Base-by-base conservation (phyloP, 2,888 invertebrate genomes). In the Ectemnius cavifrons region DNA sequence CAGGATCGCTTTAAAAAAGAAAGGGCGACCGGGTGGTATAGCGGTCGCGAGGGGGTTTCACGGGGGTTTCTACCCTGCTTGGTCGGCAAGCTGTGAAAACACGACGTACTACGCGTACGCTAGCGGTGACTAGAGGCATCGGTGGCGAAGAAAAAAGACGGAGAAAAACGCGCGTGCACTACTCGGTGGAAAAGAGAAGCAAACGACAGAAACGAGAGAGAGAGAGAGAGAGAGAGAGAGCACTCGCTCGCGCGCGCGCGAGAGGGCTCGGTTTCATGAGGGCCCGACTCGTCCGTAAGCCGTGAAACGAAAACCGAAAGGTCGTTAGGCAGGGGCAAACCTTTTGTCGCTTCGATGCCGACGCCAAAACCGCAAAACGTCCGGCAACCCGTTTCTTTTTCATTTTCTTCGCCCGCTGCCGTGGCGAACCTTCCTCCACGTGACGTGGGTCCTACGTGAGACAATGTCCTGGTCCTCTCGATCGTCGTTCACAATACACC, bases 281-380 rank as follows among this genome's bases (percentile, higher is more conserved):
- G 72, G 68, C 68, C 77, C 66, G 60, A 73, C 79, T 79, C 75
- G 76, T 79, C 76, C 78, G 83, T 81, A 79, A 88, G 87, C 88
- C 86, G 86, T 87, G 86, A 89, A 89, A 88, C 89, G 86, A 89
- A 88, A 87, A 89, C 83, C 86, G 87, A 90, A 79, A 90, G 89
- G 88, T 90, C 89, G 90, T 90, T 90, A 89, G 87, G 89, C 89
- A 89, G 89, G 87, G 77, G 87, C 88, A 86, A 85, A 83, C 84
- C 89, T 89, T 90, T 90, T 90, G 90, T 89, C 89, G 87, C 84
- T 81, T 73, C 78, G 83, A 84, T 86, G 89, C 90, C 90, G 90
- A 88, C 90, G 85, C 81, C 86, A 85, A 78, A 88, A 86, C 88
- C 88, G 85, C 89, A 88, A 88, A 83, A 84, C 71, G 75, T 70